A percentile compares a stretch with the other conserved stretches of the same genome.
Conservation (phyloP, 1,140 invertebrate species). For the Nymphalis io region DNA sequence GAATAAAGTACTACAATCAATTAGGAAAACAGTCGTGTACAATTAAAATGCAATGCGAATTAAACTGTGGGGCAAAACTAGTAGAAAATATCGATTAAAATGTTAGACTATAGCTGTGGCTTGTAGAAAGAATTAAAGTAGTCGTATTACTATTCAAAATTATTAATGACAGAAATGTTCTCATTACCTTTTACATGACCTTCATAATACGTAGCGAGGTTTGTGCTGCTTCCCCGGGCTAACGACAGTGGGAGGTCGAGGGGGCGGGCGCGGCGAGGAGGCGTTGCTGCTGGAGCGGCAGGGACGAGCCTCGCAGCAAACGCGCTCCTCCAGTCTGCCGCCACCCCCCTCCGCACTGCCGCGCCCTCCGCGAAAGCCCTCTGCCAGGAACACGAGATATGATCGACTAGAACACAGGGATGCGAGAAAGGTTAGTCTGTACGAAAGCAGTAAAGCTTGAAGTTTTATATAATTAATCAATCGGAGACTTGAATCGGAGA, state of each 20-base stretch:
- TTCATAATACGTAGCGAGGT: conserved; percentile 83
- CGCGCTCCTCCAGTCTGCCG: conserved; percentile 77
- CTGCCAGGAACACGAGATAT: conserved; percentile 80
- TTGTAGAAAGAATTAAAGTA: too few species aligned
- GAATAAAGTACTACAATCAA: too few species aligned
- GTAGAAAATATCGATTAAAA: too few species aligned
- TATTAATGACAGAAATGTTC: too few species aligned
- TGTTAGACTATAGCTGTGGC: too few species aligned
- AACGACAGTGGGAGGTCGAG: conserved; percentile 82
- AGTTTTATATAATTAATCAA: background rate
- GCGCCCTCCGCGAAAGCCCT: conserved; percentile 83
- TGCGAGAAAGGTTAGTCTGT: conserved; percentile 78
- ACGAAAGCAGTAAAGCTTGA: background rate
- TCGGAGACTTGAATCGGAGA: background rate
- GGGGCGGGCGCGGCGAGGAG: conserved; percentile 83
- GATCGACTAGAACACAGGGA: conserved; percentile 82
- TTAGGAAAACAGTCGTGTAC: too few species aligned
- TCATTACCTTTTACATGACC: too few species aligned
- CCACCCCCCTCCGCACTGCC: conserved; percentile 85
- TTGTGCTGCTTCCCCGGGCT: conserved; percentile 93
- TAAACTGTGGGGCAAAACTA: too few species aligned
- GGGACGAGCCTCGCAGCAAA: conserved; percentile 87
- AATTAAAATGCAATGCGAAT: too few species aligned
- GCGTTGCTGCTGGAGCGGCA: conserved; percentile 89
- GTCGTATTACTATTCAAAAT: too few species aligned